Conservation (phyloP, 2,797 vertebrate species). For the Lycodopsis pacificus region DNA sequence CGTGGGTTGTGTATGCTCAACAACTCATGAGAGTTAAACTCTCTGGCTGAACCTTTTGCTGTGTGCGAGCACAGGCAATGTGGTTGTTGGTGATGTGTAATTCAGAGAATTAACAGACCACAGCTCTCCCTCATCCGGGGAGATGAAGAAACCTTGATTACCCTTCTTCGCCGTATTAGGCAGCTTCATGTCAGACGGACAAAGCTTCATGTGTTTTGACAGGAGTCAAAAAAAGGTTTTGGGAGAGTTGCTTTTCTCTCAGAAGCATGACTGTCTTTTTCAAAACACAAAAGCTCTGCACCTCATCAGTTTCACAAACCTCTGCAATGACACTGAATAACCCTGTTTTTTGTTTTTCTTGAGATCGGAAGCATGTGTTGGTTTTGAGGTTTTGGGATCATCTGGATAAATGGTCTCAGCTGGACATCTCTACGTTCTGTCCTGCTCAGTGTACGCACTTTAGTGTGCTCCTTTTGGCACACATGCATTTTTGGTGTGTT, state of each 20-base stretch:
- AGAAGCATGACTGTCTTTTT: background rate
- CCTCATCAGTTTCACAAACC: slow-evolving; percentile 6
- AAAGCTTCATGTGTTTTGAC: background rate
- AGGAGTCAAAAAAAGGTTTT: slow-evolving; percentile 8
- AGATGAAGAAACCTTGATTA: background rate
- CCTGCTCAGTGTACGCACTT: background rate
- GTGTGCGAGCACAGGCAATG: background rate
- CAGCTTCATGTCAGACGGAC: slow-evolving; percentile 11
- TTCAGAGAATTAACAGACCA: slow-evolving; percentile 7
- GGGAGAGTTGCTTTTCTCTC: background rate
- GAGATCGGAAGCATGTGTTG: slow-evolving; percentile 5
- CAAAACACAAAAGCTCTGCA: slow-evolving; percentile 21
- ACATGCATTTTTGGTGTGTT: background rate
- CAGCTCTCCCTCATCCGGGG: background rate
- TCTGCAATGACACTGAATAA: background rate
- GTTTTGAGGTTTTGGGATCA: slow-evolving; percentile 23
- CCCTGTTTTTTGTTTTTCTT: background rate
- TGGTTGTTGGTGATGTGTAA: background rate
- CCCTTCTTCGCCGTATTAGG: background rate
- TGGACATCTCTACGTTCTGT: background rate
- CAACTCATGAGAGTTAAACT: background rate
- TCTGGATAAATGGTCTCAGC: slow-evolving; percentile 25
- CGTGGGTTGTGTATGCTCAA: background rate
- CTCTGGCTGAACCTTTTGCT: background rate
- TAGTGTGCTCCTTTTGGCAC: background rate